Evolutionary conservation across 2,888 invertebrate genomes (phyloP), one percentile per base, ranked within the genome.

Genomic region (Zele albiditarsus): DNA sequence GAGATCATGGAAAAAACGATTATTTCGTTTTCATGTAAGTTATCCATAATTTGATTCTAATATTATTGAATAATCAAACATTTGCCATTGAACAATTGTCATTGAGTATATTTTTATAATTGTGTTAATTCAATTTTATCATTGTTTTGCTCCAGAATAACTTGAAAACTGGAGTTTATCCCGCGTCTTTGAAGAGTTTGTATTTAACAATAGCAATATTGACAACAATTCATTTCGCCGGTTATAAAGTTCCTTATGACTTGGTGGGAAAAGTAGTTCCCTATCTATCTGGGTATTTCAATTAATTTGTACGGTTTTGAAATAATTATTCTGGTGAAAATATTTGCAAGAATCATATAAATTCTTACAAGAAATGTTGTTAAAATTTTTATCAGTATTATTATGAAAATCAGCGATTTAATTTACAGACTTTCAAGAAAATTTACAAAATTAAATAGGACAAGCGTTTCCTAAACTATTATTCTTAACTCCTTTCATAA

Each of bases 141-240:
- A 28, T 70, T 53, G 8, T 60, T 57, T 58, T 12, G 10, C 70
- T 92, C 84, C 92, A 99, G 98, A 99, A 98, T 89, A 97, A 96
- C 88, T 92, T 99, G 78, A 94, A 96, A 87, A 98, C 97, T 91
- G 98, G 98, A 60, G 95, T 98, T 20, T 99, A 98, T 88, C 99
- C 99, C 38, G 98, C 97, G 0, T 97, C 98, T 79, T 92, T 98
- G 82, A 95, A 95, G 87, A 97, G 97, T 70, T 91, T 98, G 75
- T 95, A 97, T 91, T 91, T 97, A 57, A 93, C 97, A 33, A 94
- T 97, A 87, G 93, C 94, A 12, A 88, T 97, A 46, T 93, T 98
- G 10, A 92, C 94, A 72, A 95, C 94, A 1, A 91, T 96, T 79
- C 95, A 96, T 87, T 95, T 95, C 87, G 93, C 94, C 58, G 95